phyloP scores from a whole-genome alignment of 2,888 invertebrate genomes.

The Ophion ventricosus region DNA sequence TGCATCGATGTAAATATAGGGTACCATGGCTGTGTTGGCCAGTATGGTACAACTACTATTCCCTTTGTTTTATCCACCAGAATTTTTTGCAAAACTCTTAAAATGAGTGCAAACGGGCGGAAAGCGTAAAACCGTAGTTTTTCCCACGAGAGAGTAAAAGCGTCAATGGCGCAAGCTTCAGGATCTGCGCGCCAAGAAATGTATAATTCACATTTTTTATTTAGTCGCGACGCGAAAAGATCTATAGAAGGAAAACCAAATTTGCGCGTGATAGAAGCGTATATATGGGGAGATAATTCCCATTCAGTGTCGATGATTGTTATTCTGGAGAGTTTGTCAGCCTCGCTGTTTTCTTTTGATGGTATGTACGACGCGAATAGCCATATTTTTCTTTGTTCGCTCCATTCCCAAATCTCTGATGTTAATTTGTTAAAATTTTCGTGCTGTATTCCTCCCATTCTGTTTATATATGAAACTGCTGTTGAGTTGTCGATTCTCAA shows the following conservation, averaged over 20 bases:
- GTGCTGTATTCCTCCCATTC: conserved; percentile 21
- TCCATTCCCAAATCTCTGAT: conserved; percentile 52
- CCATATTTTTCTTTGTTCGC: conserved; percentile 58
- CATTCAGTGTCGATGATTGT: conserved; percentile 65
- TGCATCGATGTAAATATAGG: conserved; percentile 42
- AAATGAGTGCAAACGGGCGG: conserved; percentile 49
- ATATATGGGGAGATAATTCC: conserved; percentile 53
- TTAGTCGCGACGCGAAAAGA: conserved; percentile 70
- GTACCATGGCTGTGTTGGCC: conserved; percentile 58
- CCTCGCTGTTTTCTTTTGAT: conserved; percentile 72
- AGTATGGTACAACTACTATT: conserved; percentile 50
- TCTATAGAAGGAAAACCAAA: conserved; percentile 66
- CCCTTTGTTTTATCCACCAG: conserved; percentile 37
- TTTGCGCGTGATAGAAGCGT: conserved; percentile 1
- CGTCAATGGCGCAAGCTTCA: conserved; percentile 68
- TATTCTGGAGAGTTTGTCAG: conserved; percentile 70
- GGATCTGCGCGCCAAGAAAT: conserved; percentile 73
- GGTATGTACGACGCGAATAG: conserved; percentile 76
- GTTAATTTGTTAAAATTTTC: conserved; percentile 46
- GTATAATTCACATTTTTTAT: conserved; percentile 71
- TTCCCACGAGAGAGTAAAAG: conserved; percentile 70
- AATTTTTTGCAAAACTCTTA: conserved; percentile 44
- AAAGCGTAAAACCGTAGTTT: conserved; percentile 47
- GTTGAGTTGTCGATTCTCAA: too few relatives aligned
- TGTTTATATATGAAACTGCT: too few relatives aligned